phyloP scores from a whole-genome alignment of 2,113 vertebrate genomes.

The Mesoclemmys tuberculata region DNA sequence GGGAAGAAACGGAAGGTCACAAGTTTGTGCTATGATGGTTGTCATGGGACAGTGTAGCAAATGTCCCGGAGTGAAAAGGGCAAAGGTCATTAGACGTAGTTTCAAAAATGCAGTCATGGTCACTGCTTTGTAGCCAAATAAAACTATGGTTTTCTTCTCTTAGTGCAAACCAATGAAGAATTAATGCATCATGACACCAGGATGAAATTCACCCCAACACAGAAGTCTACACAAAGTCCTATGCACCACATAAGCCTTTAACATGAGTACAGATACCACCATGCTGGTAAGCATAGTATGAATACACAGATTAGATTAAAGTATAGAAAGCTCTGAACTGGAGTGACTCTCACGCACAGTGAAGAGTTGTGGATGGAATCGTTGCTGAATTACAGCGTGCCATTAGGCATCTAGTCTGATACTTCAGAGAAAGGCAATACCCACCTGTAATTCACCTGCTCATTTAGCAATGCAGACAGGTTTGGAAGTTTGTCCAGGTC shows the following conservation, averaged over 20 bases:
- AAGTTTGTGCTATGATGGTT: rapidly evolving
- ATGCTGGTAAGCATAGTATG: background rate
- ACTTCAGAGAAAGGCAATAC: background rate
- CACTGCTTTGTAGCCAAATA: background rate
- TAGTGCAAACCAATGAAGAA: background rate
- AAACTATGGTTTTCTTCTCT: background rate
- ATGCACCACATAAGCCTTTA: background rate
- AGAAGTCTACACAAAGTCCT: background rate
- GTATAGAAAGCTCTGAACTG: background rate
- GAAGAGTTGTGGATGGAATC: background rate
- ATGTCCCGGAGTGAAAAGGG: background rate
- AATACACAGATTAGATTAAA: background rate
- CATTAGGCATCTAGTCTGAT: background rate
- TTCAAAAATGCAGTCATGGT: background rate
- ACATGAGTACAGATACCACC: background rate
- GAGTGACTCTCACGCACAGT: background rate
- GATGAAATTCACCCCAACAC: background rate
- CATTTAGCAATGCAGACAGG: background rate
- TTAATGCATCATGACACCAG: background rate
- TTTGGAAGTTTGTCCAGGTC: background rate
- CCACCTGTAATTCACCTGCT: background rate
- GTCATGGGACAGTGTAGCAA: background rate
- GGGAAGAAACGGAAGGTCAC: background rate
- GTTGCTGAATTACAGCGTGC: background rate
- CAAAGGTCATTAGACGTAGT: background rate